Conservation (phyloP, 1,140 invertebrate species). For the Meteorus sp. region DNA sequence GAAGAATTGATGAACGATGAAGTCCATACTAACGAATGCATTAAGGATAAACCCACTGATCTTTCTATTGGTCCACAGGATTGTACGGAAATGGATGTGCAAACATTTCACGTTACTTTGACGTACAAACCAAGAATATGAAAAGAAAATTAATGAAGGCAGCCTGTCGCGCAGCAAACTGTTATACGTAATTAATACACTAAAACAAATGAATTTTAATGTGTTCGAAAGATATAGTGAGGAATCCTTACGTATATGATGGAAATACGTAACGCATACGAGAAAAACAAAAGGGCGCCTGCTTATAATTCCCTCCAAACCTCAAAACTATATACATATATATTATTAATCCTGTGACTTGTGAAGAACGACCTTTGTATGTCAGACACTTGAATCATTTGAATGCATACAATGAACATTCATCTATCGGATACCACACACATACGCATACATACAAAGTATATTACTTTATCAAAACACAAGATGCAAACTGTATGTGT, state of each 20-base stretch:
- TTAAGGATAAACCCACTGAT: slow-evolving; percentile 38
- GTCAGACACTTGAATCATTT: neutral
- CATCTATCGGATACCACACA: no score
- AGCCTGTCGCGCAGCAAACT: slow-evolving; percentile 17
- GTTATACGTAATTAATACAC: neutral
- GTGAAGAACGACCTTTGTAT: neutral
- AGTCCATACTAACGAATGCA: slow-evolving; percentile 31
- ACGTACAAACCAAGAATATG: slow-evolving; percentile 70
- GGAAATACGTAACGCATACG: neutral
- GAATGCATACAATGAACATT: neutral
- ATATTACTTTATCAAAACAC: no score
- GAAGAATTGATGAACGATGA: slow-evolving; percentile 43
- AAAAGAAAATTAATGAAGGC: slow-evolving; percentile 24
- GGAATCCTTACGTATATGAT: neutral
- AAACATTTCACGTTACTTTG: slow-evolving; percentile 67
- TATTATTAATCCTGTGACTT: slow-evolving; percentile 14
- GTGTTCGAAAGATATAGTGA: no score
- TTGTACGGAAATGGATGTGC: slow-evolving; percentile 64
- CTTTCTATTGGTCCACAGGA: slow-evolving; percentile 51
- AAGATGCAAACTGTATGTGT: no score
- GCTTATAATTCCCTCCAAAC: slow-evolving; percentile 29
- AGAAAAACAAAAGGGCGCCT: slow-evolving; percentile 7
- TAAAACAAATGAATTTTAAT: no score
- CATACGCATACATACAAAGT: no score
- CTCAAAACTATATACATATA: slow-evolving; percentile 1